These are phyloP conservation scores for Sclerurus mexicanus DNA, from an alignment of 2,113 vertebrate species.

Conservation along the genomic window DNA sequence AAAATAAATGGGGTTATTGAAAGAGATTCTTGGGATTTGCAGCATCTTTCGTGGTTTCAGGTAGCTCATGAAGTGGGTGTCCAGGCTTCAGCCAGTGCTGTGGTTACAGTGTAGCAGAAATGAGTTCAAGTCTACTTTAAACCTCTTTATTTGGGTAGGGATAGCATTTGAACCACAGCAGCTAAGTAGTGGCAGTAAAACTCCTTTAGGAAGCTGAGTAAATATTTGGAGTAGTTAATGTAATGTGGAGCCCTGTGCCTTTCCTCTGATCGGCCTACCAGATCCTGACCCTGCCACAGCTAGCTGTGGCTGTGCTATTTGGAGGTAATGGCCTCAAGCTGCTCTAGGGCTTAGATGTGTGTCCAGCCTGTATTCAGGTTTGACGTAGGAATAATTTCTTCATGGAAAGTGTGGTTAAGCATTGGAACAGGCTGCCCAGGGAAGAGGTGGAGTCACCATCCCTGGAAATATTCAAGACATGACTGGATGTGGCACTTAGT, in stretches of 20 bases:
- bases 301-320: neutral
- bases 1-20: neutral
- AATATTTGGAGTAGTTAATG: slow-evolving; percentile 26
- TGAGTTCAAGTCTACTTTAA: neutral
- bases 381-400: neutral
- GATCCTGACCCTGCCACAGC: neutral
- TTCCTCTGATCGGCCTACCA: neutral
- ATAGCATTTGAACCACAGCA: neutral
- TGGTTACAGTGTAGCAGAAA: neutral
- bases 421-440: neutral
- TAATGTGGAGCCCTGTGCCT: neutral
- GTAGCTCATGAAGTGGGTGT: neutral
- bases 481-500: neutral
- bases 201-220: neutral
- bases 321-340: neutral
- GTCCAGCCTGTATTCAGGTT: neutral
- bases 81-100: neutral
- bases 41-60: neutral
- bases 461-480: neutral
- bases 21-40: neutral
- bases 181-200: neutral
- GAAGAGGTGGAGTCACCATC: neutral
- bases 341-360: neutral
- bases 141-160: neutral
- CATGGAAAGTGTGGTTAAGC: neutral